Evolutionary conservation across 1,140 invertebrate species (phyloP), one percentile per base, ranked within the genome.

Genomic region (Phymorhynchus buccinoides): DNA sequence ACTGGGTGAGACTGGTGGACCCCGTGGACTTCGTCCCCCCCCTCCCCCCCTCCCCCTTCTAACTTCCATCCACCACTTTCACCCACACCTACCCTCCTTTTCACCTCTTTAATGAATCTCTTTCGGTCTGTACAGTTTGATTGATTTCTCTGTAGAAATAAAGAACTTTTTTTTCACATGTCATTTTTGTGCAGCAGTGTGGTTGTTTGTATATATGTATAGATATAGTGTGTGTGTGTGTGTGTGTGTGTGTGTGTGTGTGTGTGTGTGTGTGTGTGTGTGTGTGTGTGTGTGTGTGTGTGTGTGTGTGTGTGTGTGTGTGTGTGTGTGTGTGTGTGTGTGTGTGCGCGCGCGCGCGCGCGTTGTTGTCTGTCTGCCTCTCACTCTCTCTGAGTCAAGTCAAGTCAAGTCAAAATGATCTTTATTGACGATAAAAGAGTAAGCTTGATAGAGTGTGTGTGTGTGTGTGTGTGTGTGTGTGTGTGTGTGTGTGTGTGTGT

Each of bases 141-240:
- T 62, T 62, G 56, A 62, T 62, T 62, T 62, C 56, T 62, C 56
- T 62, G 56, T 62, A 62, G 56, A 62, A 62, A 62, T 62, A 62
- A 62, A 62, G 18, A 62, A 62, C 56, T 62, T 62, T 62, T 62
- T 62, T 62, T 62, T 62, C 56, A 62, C 56, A 62, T 27, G n/a
- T 27, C 56, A 62, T 1, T 27, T 62, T 62, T 62, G 48, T 52
- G 48, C 12, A 18, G 56, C n/a, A 27, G 56, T 32, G 3, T 73
- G 12, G 12, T 35, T 39, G 0, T 27, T 14, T 73, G 71, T 73
- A 22, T 73, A 32, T 73, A 22, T 73, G 56, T 1, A 27, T 62
- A 27, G 12, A 18, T 52, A 14, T 9, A 14, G 66, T 71, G 66
- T 56, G 52, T 56, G 52, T 56, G 52, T 56, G 52, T 56, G 52